Percentiles rank a stretch among this genome's conserved stretches.
These are phyloP conservation scores for Sporophila hypoxantha DNA, from an alignment of 2,113 vertebrate genomes.

Conservation along the genomic window DNA sequence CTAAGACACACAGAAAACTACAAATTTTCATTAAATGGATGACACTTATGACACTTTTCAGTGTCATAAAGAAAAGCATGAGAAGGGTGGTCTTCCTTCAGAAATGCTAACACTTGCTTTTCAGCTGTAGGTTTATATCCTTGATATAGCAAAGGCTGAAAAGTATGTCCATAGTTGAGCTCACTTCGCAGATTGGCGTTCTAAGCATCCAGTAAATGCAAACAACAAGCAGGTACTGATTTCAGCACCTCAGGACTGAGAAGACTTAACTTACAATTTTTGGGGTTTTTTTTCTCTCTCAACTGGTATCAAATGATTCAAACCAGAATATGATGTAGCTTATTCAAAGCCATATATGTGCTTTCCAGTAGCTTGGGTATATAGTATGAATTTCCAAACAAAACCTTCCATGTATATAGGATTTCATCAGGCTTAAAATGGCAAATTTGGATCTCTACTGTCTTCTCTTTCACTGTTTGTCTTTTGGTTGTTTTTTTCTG, in stretches of 20 bases:
- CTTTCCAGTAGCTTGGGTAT: background rate
- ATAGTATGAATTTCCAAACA: background rate
- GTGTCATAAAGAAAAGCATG: background rate
- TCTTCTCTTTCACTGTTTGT: background rate
- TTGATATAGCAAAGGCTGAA: background rate
- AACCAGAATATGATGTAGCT: background rate
- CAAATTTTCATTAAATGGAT: background rate
- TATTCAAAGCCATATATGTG: background rate
- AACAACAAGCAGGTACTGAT: background rate
- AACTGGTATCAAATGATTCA: background rate
- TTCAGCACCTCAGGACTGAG: background rate
- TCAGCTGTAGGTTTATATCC: background rate
- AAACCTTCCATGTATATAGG: background rate
- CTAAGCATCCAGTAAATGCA: background rate
- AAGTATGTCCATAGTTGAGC: background rate
- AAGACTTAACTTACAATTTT: background rate
- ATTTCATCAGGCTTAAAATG: background rate
- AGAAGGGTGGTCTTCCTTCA: background rate
- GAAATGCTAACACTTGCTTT: background rate
- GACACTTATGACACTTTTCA: background rate
- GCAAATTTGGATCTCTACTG: background rate
- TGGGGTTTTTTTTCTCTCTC: rapidly evolving
- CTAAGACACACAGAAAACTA: background rate
- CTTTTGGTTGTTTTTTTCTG: background rate
- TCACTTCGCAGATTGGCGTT: background rate